Evolutionary conservation across 2,113 vertebrate species (phyloP), one percentile per base, ranked within the genome.

Genomic region (Sorex araneus): DNA sequence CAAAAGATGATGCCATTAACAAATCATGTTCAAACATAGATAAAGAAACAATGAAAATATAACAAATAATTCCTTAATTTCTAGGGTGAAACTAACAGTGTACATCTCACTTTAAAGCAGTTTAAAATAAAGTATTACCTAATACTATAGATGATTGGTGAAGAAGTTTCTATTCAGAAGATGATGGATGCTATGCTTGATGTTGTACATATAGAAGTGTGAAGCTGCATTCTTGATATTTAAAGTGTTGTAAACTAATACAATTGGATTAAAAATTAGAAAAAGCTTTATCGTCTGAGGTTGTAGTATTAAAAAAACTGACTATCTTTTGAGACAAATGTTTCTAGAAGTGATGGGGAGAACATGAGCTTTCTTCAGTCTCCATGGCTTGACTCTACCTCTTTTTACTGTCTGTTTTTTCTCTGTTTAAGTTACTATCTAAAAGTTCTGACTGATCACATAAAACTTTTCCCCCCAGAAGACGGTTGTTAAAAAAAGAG

Each of bases 361-460:
- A 89, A 74, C 50, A 16, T 85, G n/a, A 88, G 71, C 27, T 90
- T 57, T 83, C 21, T 82, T 84, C 18, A 54, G 36, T 87, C 47
- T 93, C 43, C 70, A 18, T 87, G 67, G 43, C 82, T 90, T 63
- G 34, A 67, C 64, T 67, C 75, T 81, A 83, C 54, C 54, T 94
- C 64, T 92, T 93, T 87, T 95, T 92, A 90, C 64, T 74, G 43
- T 87, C 45, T 83, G 40, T 6, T 67, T 92, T 92, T 27, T 45
- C 57, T 92, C 85, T 32, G 36, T 78, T 87, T 92, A 91, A 81
- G 70, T 92, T 92, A 76, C 95, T 94, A 34, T 93, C 85, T 85
- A 90, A 73, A 82, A 75, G 63, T 96, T 95, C 79, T 94, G 34
- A 91, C 63, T 60, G 94, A 95, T 91, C 94, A 95, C 78, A 96